phyloP scores from a whole-genome alignment of 2,888 invertebrate species.

The Cepaea hortensis region DNA sequence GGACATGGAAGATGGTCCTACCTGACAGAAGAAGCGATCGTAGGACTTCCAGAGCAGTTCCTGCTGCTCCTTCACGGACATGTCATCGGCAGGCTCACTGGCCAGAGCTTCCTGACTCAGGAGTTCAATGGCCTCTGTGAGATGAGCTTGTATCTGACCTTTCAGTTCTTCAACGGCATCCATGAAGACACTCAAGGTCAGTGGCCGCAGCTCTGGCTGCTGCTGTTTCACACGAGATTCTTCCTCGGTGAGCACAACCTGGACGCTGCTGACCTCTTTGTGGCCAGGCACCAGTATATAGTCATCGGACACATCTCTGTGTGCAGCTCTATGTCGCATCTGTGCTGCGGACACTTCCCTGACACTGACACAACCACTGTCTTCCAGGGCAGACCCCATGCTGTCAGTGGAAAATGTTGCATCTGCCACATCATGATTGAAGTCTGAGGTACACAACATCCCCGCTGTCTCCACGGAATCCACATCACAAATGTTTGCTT shows the following conservation, averaged over 20 bases:
- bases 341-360: too few species aligned
- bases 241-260: neutral
- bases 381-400: too few species aligned
- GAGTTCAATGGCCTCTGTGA: conserved; percentile 31
- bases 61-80: neutral
- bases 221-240: neutral
- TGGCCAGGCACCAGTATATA: too few species aligned
- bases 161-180: conserved; percentile 29
- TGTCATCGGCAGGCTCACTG: neutral
- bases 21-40: conserved; percentile 35
- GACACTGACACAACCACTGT: too few species aligned
- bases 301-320: too few species aligned
- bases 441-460: too few species aligned
- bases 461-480: too few species aligned
- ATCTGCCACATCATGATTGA: too few species aligned
- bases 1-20: neutral
- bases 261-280: neutral
- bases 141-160: conserved; percentile 22
- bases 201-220: neutral
- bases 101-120: neutral
- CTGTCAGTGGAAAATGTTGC: too few species aligned
- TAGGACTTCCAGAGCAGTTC: conserved; percentile 48
- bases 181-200: conserved; percentile 23
- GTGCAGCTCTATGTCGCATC: too few species aligned
- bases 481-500: neutral